Evolutionary conservation across 2,797 vertebrate genomes (phyloP), one percentile per base, ranked within the genome.

Genomic region (Pampus argenteus): DNA sequence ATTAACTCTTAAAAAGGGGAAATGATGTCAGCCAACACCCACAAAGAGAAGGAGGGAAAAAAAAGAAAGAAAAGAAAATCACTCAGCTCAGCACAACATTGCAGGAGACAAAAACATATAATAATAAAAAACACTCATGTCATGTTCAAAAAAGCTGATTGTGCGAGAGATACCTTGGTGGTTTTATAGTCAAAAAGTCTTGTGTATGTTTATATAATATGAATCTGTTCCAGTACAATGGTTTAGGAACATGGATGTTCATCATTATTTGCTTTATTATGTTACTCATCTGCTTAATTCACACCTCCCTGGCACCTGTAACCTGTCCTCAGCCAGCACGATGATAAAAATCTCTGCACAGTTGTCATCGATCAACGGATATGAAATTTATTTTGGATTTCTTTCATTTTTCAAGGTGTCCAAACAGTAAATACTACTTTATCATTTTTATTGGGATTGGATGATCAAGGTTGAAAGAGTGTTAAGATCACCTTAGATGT

Each of bases 1-100:
- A 77, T 76, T 79, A 71, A 79, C 70, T 76, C 66, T 57, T n/a
- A n/a, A 34, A 44, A 44, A 58, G 57, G 26, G 62, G 58, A 75
- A 81, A 65, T 72, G 3, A 50, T 78, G 68, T 77, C 18, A 13
- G 48, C 40, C 66, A 55, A 66, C 22, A 36, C 28, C 56, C 69
- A 45, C 34, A 68, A 60, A 62, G 47, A 50, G 54, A 50, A n/a
- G 48, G 50, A 45, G 44, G 28, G 48, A 17, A 29, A 44, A 61
- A 50, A 74, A 36, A 52, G 9, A 17, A 20, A 51, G 9, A 50
- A 20, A 31, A 65, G 2, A 29, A 61, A 59, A 56, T 62, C 34
- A 50, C 2, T n/a, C n/a, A 1, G 50, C 17, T 63, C 13, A 52
- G n/a, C 38, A 34, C 36, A 78, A 75, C 66, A 26, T 70, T 26